These are phyloP conservation scores for Scrobipalpa atriplicella DNA, from an alignment of 2,888 invertebrate species.

Conservation along the genomic window DNA sequence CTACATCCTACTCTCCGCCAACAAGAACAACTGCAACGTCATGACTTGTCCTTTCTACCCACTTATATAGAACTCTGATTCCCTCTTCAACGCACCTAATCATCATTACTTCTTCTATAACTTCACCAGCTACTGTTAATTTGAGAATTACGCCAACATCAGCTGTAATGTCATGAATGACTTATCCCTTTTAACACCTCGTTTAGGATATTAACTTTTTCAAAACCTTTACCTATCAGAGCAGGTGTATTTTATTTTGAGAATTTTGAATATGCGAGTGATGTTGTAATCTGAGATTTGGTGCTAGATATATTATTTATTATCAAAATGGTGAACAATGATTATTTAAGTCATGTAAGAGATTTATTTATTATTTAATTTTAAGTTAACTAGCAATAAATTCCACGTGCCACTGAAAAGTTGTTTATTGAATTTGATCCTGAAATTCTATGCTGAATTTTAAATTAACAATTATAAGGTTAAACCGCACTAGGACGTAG, in stretches of 20 bases:
- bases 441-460: too few relatives aligned
- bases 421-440: background rate
- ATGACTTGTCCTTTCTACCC: conserved; percentile 44
- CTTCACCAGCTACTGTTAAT: too few relatives aligned
- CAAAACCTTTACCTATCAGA: too few relatives aligned
- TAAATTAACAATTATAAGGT: too few relatives aligned
- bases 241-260: too few relatives aligned
- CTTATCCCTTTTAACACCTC: too few relatives aligned
- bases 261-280: too few relatives aligned
- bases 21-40: conserved; percentile 49
- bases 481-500: too few relatives aligned
- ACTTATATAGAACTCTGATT: background rate
- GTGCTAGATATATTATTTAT: background rate
- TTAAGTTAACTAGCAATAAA: conserved; percentile 20
- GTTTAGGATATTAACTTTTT: too few relatives aligned
- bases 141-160: too few relatives aligned
- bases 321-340: background rate
- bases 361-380: background rate
- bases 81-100: background rate
- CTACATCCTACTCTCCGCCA: conserved; percentile 48
- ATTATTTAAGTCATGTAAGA: background rate
- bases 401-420: conserved; percentile 23
- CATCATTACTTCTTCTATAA: background rate
- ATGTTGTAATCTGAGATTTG: too few relatives aligned
- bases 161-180: too few relatives aligned